Percentiles rank a stretch among this genome's conserved stretches.
Evolutionary conservation across 2,888 invertebrate species (phyloP).

Genomic region (Cephus rjabovi): DNA sequence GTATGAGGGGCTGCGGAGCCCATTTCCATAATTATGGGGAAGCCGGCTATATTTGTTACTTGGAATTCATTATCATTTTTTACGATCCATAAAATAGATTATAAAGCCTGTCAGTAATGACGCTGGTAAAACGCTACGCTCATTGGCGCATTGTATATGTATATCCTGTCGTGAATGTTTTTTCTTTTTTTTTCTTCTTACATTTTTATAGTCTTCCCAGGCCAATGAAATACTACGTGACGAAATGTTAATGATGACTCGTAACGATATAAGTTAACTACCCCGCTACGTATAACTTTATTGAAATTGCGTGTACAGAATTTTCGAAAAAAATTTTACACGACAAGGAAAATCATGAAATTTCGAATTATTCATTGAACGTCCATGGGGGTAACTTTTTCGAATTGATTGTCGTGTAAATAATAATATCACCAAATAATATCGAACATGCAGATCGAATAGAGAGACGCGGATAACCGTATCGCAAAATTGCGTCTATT

Average conservation of each 20-base stretch:
- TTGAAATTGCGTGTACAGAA: background rate
- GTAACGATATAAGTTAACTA: background rate
- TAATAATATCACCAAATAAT: background rate
- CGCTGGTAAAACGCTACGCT: slow-evolving; percentile 31
- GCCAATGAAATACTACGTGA: background rate
- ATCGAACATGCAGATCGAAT: background rate
- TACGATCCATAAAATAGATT: slow-evolving; percentile 45
- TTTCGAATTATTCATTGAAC: too few species aligned
- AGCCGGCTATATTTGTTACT: slow-evolving; percentile 40
- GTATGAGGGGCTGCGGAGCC: slow-evolving; percentile 23
- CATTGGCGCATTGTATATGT: slow-evolving; percentile 1
- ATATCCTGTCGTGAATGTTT: background rate
- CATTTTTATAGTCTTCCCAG: background rate
- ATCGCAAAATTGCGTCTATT: slow-evolving; percentile 4
- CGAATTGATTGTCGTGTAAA: background rate
- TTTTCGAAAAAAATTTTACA: too few species aligned
- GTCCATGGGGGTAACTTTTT: too few species aligned
- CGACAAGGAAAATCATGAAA: too few species aligned
- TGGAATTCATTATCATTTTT: slow-evolving; percentile 52
- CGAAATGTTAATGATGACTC: background rate
- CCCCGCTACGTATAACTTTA: background rate
- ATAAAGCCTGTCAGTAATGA: slow-evolving; percentile 53
- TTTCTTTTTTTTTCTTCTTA: background rate
- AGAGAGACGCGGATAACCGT: background rate
- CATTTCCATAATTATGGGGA: slow-evolving; percentile 51